Percentiles rank a stretch among this genome's conserved stretches.
These are phyloP conservation scores for Drosophila bifasciata DNA, from an alignment of 1,140 invertebrate genomes.

Conservation along the genomic window DNA sequence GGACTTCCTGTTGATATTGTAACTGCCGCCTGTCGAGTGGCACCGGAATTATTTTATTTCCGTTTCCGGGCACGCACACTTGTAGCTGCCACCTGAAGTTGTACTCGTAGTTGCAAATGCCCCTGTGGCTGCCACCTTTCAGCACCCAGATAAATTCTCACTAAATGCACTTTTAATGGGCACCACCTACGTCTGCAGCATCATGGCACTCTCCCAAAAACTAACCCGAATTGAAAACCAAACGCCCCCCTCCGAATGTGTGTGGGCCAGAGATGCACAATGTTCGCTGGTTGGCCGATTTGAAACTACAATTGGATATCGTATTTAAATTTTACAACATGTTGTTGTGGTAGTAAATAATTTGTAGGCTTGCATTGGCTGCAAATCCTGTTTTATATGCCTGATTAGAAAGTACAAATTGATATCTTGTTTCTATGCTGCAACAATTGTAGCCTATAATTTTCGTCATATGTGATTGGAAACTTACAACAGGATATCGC, in stretches of 20 bases:
- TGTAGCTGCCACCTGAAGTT: conserved; percentile 35
- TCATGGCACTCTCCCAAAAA: conserved; percentile 26
- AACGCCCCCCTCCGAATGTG: conserved; percentile 22
- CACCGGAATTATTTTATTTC: conserved; percentile 76
- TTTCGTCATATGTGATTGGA: too few species aligned
- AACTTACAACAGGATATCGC: too few species aligned
- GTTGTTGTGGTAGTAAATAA: too few species aligned
- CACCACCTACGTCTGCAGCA: too few species aligned
- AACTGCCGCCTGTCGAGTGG: conserved; percentile 52
- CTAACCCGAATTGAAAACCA: conserved; percentile 21
- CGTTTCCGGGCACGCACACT: conserved; percentile 73
- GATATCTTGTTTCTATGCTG: too few species aligned
- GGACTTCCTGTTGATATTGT: conserved; percentile 53
- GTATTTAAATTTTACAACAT: conserved; percentile 1
- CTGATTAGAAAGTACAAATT: too few species aligned
- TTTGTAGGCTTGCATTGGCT: not conserved
- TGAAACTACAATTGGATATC: not conserved
- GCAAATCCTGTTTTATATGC: not conserved
- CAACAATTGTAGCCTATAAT: too few species aligned
- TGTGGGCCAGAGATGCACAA: conserved; percentile 31
- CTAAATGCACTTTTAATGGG: conserved; percentile 81
- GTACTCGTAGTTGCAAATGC: conserved; percentile 53
- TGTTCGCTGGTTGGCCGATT: not conserved
- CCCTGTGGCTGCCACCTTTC: conserved; percentile 70
- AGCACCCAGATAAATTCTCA: conserved; percentile 70